These are phyloP conservation scores for Perithous albicinctus DNA, from an alignment of 2,888 invertebrate genomes.

Conservation along the genomic window DNA sequence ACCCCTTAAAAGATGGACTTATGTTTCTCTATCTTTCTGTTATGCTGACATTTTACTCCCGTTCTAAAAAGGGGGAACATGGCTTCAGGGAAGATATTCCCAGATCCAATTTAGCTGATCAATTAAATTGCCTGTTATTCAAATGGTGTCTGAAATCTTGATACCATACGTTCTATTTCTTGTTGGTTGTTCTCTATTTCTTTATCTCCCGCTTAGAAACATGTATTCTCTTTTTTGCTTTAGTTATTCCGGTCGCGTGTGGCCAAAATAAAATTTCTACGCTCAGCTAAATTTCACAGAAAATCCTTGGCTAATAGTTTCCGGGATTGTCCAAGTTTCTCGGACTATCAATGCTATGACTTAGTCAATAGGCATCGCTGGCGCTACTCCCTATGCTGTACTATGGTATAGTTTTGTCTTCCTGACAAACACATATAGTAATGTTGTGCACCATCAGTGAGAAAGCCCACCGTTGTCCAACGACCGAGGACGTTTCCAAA, in stretches of 20 bases:
- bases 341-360: constrained; percentile 37
- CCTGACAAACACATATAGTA: constrained; percentile 46
- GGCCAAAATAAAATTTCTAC: constrained; percentile 19
- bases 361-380: constrained; percentile 39
- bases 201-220: constrained; percentile 36
- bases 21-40: not conserved
- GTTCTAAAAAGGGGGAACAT: not conserved
- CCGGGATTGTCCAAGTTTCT: constrained; percentile 40
- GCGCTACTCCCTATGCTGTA: constrained; percentile 16
- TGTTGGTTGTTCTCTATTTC: constrained; percentile 64
- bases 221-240: constrained; percentile 37
- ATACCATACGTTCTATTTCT: constrained; percentile 61
- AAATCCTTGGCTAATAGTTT: constrained; percentile 55
- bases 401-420: constrained; percentile 49
- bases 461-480: constrained; percentile 45
- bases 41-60: not conserved
- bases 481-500: constrained; percentile 55
- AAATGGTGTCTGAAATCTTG: constrained; percentile 56
- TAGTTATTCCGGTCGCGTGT: constrained; percentile 23
- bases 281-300: constrained; percentile 48
- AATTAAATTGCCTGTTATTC: constrained; percentile 56
- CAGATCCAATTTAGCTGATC: constrained; percentile 46
- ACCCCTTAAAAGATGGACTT: no score
- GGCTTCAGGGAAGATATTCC: constrained; percentile 9
- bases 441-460: not conserved